phyloP scores from a whole-genome alignment of 1,140 invertebrate genomes.

The Periplaneta americana region DNA sequence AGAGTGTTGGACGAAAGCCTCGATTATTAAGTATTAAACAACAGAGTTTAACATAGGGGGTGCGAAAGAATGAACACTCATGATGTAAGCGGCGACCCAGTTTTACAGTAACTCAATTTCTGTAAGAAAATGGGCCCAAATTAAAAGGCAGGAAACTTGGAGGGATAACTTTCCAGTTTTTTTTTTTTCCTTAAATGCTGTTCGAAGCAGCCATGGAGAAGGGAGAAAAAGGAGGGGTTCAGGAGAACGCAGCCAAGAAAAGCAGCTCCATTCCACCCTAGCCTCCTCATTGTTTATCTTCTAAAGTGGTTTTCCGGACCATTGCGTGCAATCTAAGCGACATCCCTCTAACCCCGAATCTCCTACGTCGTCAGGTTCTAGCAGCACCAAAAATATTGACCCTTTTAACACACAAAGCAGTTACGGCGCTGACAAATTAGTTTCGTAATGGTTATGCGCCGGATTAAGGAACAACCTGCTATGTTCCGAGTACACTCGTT shows the following conservation, averaged over 20 bases:
- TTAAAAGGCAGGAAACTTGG: no score
- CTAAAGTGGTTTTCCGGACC: conserved; percentile 10
- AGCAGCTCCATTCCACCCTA: neutral
- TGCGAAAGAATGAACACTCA: no score
- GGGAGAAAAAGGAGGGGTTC: neutral
- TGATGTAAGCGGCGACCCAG: no score
- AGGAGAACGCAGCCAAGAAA: neutral
- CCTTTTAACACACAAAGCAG: neutral
- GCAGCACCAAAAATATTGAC: neutral
- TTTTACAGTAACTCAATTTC: no score
- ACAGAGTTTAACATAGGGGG: no score
- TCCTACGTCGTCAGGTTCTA: neutral
- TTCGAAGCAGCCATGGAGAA: neutral
- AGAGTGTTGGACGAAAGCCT: no score
- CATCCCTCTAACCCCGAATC: neutral
- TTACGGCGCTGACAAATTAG: neutral
- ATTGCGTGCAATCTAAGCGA: conserved; percentile 1
- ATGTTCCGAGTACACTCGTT: no score
- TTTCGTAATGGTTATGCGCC: no score
- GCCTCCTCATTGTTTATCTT: conserved; percentile 11
- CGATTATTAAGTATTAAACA: no score
- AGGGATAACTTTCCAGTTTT: neutral
- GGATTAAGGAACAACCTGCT: no score
- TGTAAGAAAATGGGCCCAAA: no score
- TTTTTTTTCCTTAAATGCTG: neutral